Conservation (phyloP, 1,140 invertebrate genomes). For the Saxidomus purpurata region DNA sequence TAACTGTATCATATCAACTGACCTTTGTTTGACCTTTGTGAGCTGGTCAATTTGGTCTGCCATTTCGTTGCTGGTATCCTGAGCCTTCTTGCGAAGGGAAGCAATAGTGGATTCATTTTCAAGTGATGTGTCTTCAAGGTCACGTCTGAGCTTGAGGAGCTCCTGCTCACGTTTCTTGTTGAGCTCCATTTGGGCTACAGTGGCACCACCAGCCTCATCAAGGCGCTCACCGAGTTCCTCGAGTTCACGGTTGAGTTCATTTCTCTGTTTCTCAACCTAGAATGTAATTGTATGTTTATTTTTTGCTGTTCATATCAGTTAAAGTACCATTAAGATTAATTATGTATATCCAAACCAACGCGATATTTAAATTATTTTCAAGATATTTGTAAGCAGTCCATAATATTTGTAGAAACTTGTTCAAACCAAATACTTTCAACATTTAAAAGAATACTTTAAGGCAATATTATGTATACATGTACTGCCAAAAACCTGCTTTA, state of each 20-base stretch:
- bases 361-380: no score
- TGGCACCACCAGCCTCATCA: conserved; percentile 99
- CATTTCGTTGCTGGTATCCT: conserved; percentile 97
- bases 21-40: conserved; percentile 99
- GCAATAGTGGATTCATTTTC: conserved; percentile 98
- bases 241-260: conserved; percentile 97
- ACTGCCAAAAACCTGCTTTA: no score
- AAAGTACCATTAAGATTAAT: neutral
- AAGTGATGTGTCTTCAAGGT: conserved; percentile 99
- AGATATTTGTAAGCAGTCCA: no score
- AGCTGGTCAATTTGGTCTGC: conserved; percentile 99
- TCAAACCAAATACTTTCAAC: no score
- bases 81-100: conserved; percentile 99
- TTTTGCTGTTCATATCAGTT: neutral
- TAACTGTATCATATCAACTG: conserved; percentile 86
- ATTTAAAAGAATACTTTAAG: no score
- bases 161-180: conserved; percentile 99
- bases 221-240: conserved; percentile 98
- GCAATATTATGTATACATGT: no score
- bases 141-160: conserved; percentile 98
- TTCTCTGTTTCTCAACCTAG: conserved; percentile 97
- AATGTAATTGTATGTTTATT: neutral
- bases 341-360: no score
- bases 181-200: conserved; percentile 97
- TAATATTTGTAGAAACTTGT: no score